These are phyloP conservation scores for Oligia latruncula DNA, from an alignment of 2,888 invertebrate genomes.

Conservation along the genomic window DNA sequence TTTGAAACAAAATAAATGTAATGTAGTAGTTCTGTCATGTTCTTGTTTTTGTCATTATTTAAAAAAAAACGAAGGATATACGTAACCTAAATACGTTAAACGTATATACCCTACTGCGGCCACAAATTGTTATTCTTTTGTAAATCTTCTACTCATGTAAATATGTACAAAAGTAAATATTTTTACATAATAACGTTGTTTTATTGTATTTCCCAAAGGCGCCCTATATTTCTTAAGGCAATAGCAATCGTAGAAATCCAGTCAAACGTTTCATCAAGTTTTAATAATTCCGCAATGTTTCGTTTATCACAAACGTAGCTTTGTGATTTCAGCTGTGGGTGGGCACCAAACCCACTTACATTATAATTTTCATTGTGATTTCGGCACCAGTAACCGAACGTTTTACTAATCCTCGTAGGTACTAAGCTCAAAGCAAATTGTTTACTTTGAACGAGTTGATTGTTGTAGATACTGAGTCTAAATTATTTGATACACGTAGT, in stretches of 20 bases:
- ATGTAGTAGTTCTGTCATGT: conserved; percentile 29
- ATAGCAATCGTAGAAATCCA: conserved; percentile 33
- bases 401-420: conserved; percentile 68
- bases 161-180: conserved; percentile 88
- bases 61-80: conserved; percentile 45
- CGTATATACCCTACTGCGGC: conserved; percentile 59
- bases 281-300: conserved; percentile 67
- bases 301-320: conserved; percentile 69
- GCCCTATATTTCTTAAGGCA: conserved; percentile 26
- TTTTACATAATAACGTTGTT: conserved; percentile 77
- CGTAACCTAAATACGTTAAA: conserved; percentile 59
- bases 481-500: conserved; percentile 35
- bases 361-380: conserved; percentile 73
- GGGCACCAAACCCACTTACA: conserved; percentile 68
- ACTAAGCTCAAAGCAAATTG: conserved; percentile 70
- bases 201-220: conserved; percentile 53
- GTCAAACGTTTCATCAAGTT: conserved; percentile 55
- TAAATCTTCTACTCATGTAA: conserved; percentile 75
- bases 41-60: conserved; percentile 17
- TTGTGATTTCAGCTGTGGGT: conserved; percentile 71
- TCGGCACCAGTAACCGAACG: conserved; percentile 66
- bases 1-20: conserved; percentile 44
- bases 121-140: conserved; percentile 62
- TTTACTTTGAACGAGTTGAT: conserved; percentile 67
- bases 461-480: conserved; percentile 41